These are phyloP conservation scores for Epinotia brunnichana DNA, from an alignment of 2,888 invertebrate species.

Conservation along the genomic window DNA sequence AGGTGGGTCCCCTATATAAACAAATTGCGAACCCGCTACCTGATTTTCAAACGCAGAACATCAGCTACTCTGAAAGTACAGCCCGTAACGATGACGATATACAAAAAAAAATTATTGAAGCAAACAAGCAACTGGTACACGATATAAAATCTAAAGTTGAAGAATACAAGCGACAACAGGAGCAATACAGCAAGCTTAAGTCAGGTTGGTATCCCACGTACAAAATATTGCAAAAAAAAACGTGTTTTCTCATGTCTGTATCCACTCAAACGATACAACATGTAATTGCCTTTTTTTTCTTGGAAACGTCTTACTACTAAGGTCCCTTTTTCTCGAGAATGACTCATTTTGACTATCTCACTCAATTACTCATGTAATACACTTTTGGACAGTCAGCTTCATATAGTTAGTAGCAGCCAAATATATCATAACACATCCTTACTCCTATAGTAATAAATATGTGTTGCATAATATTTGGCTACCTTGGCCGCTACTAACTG, in stretches of 20 bases:
- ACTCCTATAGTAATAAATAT: too few species aligned
- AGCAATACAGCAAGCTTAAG: constrained; percentile 67
- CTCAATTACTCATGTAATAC: too few species aligned
- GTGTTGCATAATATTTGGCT: too few species aligned
- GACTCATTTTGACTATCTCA: too few species aligned
- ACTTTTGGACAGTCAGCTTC: not conserved
- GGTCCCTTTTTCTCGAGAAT: too few species aligned
- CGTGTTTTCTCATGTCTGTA: too few species aligned
- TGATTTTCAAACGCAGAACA: constrained; percentile 56
- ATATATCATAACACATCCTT: too few species aligned
- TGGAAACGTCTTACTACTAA: not conserved
- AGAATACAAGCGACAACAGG: constrained; percentile 60
- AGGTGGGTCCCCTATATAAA: constrained; percentile 53
- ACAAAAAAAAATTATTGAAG: constrained; percentile 60
- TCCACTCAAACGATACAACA: not conserved
- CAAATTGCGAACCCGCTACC: constrained; percentile 56
- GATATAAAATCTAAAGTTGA: constrained; percentile 65
- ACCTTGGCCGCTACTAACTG: too few species aligned
- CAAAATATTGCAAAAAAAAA: not conserved
- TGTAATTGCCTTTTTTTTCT: not conserved
- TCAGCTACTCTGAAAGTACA: constrained; percentile 50
- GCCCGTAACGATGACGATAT: constrained; percentile 63
- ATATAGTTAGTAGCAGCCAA: too few species aligned
- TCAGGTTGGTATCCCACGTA: constrained; percentile 59
- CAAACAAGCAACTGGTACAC: constrained; percentile 64